These are phyloP conservation scores for Bilobella aurantiaca DNA, from an alignment of 1,140 invertebrate genomes.

Conservation along the genomic window DNA sequence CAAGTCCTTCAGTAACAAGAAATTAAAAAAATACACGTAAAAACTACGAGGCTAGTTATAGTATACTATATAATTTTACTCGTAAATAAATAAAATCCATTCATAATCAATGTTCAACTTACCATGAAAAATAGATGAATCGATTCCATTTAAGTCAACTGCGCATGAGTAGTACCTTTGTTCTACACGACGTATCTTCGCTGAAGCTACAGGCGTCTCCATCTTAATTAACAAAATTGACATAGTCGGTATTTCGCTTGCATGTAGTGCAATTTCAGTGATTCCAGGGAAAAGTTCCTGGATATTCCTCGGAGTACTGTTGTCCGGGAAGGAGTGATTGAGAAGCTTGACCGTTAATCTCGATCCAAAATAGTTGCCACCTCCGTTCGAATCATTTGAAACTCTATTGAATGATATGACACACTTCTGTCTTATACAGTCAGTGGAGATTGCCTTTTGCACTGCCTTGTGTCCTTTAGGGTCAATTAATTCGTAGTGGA, in stretches of 20 bases:
- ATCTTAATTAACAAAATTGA: neutral
- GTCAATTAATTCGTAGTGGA: neutral
- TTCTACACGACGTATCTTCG: neutral
- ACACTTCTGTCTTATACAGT: neutral
- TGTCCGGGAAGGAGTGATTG: no score
- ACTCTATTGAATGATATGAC: neutral
- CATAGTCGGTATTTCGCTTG: neutral
- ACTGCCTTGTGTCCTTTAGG: neutral
- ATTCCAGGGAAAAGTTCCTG: neutral
- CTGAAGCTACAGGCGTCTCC: neutral
- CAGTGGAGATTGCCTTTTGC: neutral
- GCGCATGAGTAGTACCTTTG: neutral
- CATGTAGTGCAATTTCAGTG: neutral
- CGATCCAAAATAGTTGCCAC: neutral
- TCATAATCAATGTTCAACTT: neutral
- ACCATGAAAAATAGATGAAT: neutral
- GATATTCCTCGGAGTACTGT: neutral
- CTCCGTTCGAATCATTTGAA: neutral
- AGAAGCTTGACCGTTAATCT: neutral
- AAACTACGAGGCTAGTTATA: neutral
- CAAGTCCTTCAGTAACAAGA: neutral
- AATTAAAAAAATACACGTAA: neutral
- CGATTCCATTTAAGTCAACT: neutral
- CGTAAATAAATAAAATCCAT: neutral
- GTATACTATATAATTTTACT: neutral